These are phyloP conservation scores for Drosophila serrata DNA, from an alignment of 1,140 invertebrate genomes.

Conservation along the genomic window DNA sequence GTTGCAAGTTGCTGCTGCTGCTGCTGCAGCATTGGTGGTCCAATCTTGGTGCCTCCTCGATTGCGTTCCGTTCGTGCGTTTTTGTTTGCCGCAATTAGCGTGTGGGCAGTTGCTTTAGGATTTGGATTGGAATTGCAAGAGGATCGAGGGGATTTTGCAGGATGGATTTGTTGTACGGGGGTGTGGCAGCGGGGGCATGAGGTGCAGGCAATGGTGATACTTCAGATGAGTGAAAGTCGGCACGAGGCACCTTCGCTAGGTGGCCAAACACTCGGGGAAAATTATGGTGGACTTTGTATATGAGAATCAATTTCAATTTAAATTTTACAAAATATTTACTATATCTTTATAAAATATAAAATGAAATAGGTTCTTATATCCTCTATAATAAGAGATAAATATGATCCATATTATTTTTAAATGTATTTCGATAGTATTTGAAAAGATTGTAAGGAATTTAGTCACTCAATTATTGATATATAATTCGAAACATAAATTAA, in stretches of 20 bases:
- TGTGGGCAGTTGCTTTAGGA: constrained; percentile 47
- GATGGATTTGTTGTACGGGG: constrained; percentile 25
- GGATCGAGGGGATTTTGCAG: neutral
- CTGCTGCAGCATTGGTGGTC: constrained; percentile 52
- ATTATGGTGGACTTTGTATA: neutral
- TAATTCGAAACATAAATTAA: no score
- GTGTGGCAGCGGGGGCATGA: constrained; percentile 15
- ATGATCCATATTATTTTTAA: no score
- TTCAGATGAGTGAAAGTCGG: constrained; percentile 43
- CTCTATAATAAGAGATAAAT: no score
- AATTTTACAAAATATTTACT: no score
- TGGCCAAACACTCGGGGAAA: neutral
- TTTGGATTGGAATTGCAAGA: neutral
- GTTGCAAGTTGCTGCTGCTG: constrained; percentile 20
- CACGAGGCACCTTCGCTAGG: constrained; percentile 12
- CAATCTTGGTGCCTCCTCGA: constrained; percentile 31
- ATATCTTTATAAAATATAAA: no score
- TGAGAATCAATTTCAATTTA: no score
- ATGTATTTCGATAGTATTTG: no score
- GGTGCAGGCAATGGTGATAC: neutral
- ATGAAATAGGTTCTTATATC: no score
- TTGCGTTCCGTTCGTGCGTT: constrained; percentile 52
- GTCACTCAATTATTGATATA: no score
- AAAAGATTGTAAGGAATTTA: no score
- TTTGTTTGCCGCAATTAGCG: constrained; percentile 63